phyloP scores from a whole-genome alignment of 2,888 invertebrate genomes.

The Archips crataeganus region DNA sequence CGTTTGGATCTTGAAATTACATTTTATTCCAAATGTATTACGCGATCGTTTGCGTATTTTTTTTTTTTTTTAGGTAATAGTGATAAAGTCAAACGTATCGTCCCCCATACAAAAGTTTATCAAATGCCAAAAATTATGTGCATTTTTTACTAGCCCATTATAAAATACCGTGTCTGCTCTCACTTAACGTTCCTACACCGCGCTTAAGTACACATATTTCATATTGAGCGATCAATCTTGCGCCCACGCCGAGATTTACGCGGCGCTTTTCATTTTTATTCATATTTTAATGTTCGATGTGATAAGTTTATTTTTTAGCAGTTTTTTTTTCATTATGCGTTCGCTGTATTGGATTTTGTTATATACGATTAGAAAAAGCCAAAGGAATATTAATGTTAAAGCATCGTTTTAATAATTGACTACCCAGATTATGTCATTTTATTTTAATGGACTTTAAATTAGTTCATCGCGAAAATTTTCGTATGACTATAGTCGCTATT shows the following conservation, averaged over 20 bases:
- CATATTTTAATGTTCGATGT: slow-evolving; percentile 62
- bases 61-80: too few species aligned
- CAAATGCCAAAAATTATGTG: too few species aligned
- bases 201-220: slow-evolving; percentile 63
- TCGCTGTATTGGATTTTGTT: slow-evolving; percentile 11
- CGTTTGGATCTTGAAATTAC: too few species aligned
- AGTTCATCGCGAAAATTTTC: too few species aligned
- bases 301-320: slow-evolving; percentile 63
- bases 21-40: too few species aligned
- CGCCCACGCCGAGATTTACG: slow-evolving; percentile 70
- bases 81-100: too few species aligned
- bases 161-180: slow-evolving; percentile 44
- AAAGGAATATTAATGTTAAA: neutral
- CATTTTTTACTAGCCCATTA: neutral
- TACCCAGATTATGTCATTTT: too few species aligned
- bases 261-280: slow-evolving; percentile 68
- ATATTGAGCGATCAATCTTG: slow-evolving; percentile 73
- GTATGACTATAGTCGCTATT: neutral
- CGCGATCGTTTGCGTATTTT: too few species aligned
- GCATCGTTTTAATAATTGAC: neutral
- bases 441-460: neutral
- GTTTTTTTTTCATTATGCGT: slow-evolving; percentile 28
- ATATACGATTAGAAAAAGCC: neutral
- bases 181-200: slow-evolving; percentile 40
- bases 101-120: too few species aligned